Percentiles rank a stretch among this genome's conserved stretches.
These are phyloP conservation scores for Trachemys scripta DNA, from an alignment of 2,113 vertebrate genomes.

Conservation along the genomic window DNA sequence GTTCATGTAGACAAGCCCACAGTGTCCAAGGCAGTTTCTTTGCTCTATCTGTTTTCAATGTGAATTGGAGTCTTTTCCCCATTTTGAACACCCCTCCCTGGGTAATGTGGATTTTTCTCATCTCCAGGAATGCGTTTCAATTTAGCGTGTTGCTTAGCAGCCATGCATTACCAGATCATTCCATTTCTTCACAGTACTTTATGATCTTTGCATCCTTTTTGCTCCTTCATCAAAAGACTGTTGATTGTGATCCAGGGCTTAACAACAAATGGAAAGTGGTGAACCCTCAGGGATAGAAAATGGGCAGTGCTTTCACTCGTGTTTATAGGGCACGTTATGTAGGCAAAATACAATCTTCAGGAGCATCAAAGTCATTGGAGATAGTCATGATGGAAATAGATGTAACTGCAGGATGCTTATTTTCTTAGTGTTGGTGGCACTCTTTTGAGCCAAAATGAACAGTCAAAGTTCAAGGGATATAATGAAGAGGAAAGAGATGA, in stretches of 20 bases:
- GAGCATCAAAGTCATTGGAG: background rate
- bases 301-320: rapidly evolving
- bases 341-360: background rate
- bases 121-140: background rate
- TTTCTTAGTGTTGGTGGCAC: background rate
- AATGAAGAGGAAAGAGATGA: background rate
- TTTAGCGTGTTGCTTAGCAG: slow-evolving; percentile 31
- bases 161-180: background rate
- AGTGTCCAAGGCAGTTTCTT: background rate
- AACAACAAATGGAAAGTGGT: background rate
- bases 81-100: background rate
- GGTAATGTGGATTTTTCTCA: background rate
- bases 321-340: background rate
- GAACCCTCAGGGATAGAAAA: background rate
- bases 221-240: background rate
- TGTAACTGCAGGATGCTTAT: background rate
- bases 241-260: background rate
- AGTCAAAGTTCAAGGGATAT: background rate
- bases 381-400: background rate
- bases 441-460: background rate
- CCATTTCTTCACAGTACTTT: background rate
- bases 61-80: background rate
- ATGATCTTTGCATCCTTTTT: background rate
- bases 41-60: background rate
- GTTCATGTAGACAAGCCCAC: background rate